These are phyloP conservation scores for Mormyrops boulengeri DNA, from an alignment of 2,797 vertebrate genomes.

Conservation along the genomic window DNA sequence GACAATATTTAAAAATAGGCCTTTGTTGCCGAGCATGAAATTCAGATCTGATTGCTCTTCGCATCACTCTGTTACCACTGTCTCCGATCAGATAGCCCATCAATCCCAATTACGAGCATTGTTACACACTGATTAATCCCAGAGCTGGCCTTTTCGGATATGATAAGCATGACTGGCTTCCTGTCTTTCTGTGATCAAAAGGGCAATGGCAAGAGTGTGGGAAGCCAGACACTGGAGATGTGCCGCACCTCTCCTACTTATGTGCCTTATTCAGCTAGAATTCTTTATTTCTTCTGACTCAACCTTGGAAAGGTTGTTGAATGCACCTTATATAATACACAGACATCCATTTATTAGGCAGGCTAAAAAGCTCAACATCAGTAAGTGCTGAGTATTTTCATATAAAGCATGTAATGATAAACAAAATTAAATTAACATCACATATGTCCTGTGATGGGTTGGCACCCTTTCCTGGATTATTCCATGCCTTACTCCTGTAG, in stretches of 20 bases:
- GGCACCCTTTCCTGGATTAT: not conserved
- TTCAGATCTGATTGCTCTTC: slow-evolving; percentile 25
- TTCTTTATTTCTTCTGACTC: not conserved
- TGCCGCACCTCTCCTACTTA: not conserved
- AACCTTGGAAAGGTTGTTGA: not conserved
- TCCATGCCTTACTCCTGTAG: not conserved
- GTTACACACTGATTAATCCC: slow-evolving; percentile 41
- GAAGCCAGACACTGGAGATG: slow-evolving; percentile 27
- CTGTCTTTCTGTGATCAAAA: not conserved
- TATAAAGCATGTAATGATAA: not conserved
- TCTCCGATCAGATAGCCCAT: slow-evolving; percentile 34
- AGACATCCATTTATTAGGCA: not conserved
- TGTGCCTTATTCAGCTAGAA: not conserved
- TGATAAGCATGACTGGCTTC: slow-evolving; percentile 29
- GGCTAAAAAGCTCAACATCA: not conserved
- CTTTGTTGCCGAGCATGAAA: slow-evolving; percentile 20
- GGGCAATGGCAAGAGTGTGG: slow-evolving; percentile 40
- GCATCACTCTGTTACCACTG: slow-evolving; percentile 21
- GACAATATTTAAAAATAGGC: not conserved
- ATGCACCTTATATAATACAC: not conserved
- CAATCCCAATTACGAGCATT: slow-evolving; percentile 48
- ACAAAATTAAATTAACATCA: not conserved
- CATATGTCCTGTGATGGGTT: not conserved
- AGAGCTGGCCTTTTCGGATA: slow-evolving; percentile 30
- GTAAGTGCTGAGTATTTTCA: not conserved